Evolutionary conservation across 2,797 vertebrate species (phyloP), one percentile per base, ranked within the genome.

Genomic region (Periophthalmus magnuspinnatus): DNA sequence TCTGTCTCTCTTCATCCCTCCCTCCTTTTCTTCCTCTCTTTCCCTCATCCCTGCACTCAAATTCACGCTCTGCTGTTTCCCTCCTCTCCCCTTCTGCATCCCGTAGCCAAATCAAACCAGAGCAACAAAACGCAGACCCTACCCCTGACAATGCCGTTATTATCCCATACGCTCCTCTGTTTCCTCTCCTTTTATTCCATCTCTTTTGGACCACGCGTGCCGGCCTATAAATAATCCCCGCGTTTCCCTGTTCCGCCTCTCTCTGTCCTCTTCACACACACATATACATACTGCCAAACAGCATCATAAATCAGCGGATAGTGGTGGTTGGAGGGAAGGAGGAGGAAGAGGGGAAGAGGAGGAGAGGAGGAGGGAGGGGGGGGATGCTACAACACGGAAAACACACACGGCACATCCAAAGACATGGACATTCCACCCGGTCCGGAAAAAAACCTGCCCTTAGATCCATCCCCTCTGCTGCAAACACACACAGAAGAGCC

Each of bases 231-330:
- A 92, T 87, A 91, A 85, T 82, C 79, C 81, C 67, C 81, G 86
- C 75, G 48, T 84, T 77, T 81, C 82, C 79, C 68, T 83, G 84
- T 86, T 82, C 67, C 65, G 64, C 74, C 76, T 88, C 82, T 78
- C 55, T 14, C 87, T 85, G 72, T 88, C 85, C 82, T 81, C 84
- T 89, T 83, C 87, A 84, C 85, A 85, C 88, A 85, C 88, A 87
- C 84, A 85, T 81, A 88, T 75, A 88, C 84, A 89, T 85, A 75
- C 81, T 90, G 88, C 85, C 92, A 92, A 90, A 90, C 91, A 91
- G 88, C 90, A 92, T 91, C 91, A 93, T 93, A 93, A 93, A 93
- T 94, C 93, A 93, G 81, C 74, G 70, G 80, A 86, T 84, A 67
- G 84, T 73, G 45, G 86, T 78, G 81, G 75, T 83, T 84, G 72